These are phyloP conservation scores for Elaphurus davidianus DNA, from an alignment of 2,113 vertebrate species.

Conservation along the genomic window DNA sequence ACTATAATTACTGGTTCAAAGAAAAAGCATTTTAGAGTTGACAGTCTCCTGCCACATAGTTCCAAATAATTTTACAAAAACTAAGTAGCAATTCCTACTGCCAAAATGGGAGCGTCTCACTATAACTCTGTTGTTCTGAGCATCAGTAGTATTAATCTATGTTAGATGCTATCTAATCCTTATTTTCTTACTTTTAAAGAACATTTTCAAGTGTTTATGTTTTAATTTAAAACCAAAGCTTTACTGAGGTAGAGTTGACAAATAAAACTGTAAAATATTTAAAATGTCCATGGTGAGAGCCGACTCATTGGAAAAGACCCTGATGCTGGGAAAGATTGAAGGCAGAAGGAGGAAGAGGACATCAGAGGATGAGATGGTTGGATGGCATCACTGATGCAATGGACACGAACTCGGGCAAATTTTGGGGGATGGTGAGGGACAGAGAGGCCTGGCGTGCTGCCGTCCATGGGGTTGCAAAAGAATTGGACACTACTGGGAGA, in stretches of 20 bases:
- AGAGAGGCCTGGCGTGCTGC: not conserved
- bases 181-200: not conserved
- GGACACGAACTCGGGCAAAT: fast-evolving
- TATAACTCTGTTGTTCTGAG: not conserved
- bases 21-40: not conserved
- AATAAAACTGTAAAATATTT: not conserved
- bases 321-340: not conserved
- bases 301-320: not conserved
- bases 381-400: not conserved
- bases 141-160: no score
- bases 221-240: not conserved
- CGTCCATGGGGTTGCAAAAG: not conserved
- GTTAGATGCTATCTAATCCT: not conserved
- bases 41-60: not conserved
- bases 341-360: not conserved
- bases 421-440: not conserved
- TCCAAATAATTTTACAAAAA: not conserved
- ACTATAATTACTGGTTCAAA: not conserved
- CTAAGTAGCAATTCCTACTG: not conserved
- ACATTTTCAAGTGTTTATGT: not conserved
- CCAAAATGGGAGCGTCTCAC: not conserved
- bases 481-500: not conserved
- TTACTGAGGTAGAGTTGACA: not conserved
- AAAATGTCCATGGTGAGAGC: not conserved
- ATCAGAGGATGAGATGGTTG: not conserved